Base-by-base conservation (phyloP, 2,113 vertebrate genomes). In the Aleadryas rufinucha region DNA sequence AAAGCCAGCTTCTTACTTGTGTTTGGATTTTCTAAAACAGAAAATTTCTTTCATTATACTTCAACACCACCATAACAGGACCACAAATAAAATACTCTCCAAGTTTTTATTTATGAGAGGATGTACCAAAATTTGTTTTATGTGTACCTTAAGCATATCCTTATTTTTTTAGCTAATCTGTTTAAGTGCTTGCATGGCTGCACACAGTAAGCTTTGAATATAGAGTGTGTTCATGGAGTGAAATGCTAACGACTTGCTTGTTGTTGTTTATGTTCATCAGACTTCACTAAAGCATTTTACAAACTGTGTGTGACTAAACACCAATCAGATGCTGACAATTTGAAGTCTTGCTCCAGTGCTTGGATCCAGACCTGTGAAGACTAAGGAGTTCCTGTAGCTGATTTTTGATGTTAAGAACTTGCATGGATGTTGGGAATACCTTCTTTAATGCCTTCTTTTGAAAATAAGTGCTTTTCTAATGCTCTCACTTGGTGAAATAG, bases 221-320 rank as follows among this genome's bases (percentile, higher is more conserved):
- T 1, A 39, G 23, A 56, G 8, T 49, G 6, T 90, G 35, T n/a
- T 76, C 30, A 47, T 35, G 27, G 27, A 50, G 9, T 50, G 45
- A 57, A 80, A 35, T 0, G 3, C 4, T n/a, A 56, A n/a, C 0
- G 1, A 80, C 19, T 41, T 68, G 4, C 14, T 79, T 37, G 2
- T 54, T 47, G 7, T 37, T 69, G 30, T 66, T 83, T 14, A 16
- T 31, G 45, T 76, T 79, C 28, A 41, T 44, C 26, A 71, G 47
- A 52, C 13, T 61, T 86, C 7, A 23, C 5, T n/a, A 18, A 45
- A 37, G n/a, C 19, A 52, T 60, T 78, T 65, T 56, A 30, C 11
- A 61, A 56, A 63, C 52, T 37, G 3, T 35, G 42, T 59, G 28
- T 69, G 23, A 44, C 42, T 47, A 53, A 93, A 57, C 35, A 84